These are phyloP conservation scores for Sebastes iracundus DNA, from an alignment of 2,797 vertebrate species.

Conservation along the genomic window DNA sequence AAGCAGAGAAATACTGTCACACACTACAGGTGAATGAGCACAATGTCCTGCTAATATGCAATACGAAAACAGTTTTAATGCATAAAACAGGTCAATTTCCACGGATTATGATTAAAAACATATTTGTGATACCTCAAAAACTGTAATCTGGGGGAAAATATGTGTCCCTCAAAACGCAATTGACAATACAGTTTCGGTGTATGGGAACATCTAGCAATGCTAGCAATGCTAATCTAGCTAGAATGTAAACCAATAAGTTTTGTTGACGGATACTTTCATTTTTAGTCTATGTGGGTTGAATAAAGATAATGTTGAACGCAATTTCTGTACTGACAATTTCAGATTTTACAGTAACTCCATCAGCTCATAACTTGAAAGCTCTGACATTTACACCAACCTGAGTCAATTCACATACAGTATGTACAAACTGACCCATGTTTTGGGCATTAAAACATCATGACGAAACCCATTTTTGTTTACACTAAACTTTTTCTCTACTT, in stretches of 20 bases:
- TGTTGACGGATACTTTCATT: background rate
- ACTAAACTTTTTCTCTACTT: background rate
- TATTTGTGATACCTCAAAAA: too few species aligned
- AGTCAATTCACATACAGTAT: background rate
- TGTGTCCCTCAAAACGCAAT: too few species aligned
- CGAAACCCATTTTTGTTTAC: background rate
- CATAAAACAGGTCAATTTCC: too few species aligned
- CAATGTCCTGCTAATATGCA: too few species aligned
- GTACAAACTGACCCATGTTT: background rate
- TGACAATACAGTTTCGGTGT: too few species aligned
- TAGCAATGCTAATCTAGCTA: background rate
- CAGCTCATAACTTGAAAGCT: background rate
- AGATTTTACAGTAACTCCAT: background rate
- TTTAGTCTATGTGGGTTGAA: background rate
- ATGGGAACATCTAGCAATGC: background rate
- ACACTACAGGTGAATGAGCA: too few species aligned
- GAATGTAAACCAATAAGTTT: too few species aligned
- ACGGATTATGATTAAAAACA: too few species aligned
- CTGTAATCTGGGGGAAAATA: too few species aligned
- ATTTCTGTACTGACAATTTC: background rate
- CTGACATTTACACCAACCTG: background rate
- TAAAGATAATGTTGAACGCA: background rate
- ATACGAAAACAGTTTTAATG: too few species aligned
- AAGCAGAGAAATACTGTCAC: too few species aligned
- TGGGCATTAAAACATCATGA: background rate